These are phyloP conservation scores for Coelogynopora nodosa DNA, from an alignment of 2,888 invertebrate species.

Conservation along the genomic window DNA sequence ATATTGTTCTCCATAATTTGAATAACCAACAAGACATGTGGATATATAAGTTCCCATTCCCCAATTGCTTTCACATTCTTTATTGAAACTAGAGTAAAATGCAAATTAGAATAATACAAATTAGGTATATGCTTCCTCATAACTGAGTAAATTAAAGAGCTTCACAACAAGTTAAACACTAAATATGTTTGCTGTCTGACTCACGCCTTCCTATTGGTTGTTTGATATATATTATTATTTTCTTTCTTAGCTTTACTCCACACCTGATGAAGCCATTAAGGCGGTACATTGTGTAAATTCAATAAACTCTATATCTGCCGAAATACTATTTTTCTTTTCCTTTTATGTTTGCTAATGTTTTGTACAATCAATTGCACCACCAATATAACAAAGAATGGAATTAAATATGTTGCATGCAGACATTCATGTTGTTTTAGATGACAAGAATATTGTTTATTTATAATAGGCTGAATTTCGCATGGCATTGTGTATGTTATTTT, in stretches of 20 bases:
- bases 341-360: not conserved
- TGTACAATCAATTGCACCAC: constrained; percentile 12
- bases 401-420: not conserved
- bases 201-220: no score
- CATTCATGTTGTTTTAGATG: not conserved
- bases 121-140: not conserved
- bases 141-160: not conserved
- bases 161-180: constrained; percentile 1
- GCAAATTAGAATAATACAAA: not conserved
- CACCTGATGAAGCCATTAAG: no score
- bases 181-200: no score
- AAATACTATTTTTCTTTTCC: no score
- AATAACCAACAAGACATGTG: not conserved
- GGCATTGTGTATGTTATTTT: no score
- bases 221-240: no score
- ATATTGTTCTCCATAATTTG: not conserved
- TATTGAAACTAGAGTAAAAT: not conserved
- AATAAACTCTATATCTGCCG: no score
- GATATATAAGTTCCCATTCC: not conserved
- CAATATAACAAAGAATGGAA: not conserved
- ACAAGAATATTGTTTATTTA: not conserved
- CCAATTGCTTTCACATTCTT: constrained; percentile 16
- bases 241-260: no score
- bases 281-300: no score
- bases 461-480: not conserved